Evolutionary conservation across 2,888 invertebrate genomes (phyloP), one percentile per base, ranked within the genome.

Genomic region (Sinopyrophorus schimmeli): DNA sequence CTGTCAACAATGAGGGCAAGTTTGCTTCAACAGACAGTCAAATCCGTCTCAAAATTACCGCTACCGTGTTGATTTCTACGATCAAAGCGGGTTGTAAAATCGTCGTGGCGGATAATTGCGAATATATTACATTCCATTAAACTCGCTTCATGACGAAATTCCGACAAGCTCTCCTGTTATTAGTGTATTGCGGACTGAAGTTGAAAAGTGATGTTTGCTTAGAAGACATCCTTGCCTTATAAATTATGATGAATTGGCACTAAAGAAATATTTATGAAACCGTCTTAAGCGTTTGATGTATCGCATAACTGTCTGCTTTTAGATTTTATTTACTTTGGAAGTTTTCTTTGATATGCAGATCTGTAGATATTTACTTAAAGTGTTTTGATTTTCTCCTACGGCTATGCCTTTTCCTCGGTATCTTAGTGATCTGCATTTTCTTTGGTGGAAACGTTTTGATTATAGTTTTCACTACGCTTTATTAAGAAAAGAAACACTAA

Each of bases 41-140:
- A 24, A 46, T 39, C 30, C 38, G 30, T 30, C 46, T 46, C 39
- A 18, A 32, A 46, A 46, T 50, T 38, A 28, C 44, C 26, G 26
- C 32, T 35, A 41, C 50, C 54, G 55, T 50, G 57, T 59, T 53
- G 54, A 53, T 54, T 56, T 48, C 53, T 55, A 54, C 53, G 61
- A 62, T 62, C 59, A 60, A 62, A 62, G 60, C 50, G 53, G 54
- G 54, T 44, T 50, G 49, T 52, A 54, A 56, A 55, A 55, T 56
- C 59, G 54, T 59, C 57, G 49, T 50, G 47, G 53, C 53, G 56
- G 60, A 62, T 63, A 61, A 63, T 63, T 63, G 58, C 59, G 60
- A 58, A 63, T 61, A 63, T 61, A 61, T 63, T 61, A 61, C 61
- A 59, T 61, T 61, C 63, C 61, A 61, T 63, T 62, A 60, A 61